Evolutionary conservation across 1,140 invertebrate species (phyloP).

Genomic region (Galleria mellonella): DNA sequence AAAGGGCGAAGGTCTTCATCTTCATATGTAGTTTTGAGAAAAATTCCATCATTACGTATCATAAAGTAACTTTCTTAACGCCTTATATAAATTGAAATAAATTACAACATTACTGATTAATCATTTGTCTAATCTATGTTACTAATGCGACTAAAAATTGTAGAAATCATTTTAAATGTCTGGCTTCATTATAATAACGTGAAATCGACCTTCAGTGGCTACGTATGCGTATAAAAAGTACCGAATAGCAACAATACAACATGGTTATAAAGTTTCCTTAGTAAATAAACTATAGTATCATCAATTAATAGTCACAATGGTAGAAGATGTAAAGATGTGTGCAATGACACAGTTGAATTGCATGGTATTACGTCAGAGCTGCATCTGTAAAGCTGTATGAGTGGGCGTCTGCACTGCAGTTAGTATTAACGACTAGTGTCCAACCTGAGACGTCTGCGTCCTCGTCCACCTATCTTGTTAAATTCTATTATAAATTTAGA

Average conservation of each 20-base stretch:
- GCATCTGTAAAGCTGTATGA: constrained; percentile 7
- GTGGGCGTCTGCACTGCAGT: constrained; percentile 9
- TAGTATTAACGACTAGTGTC: no score
- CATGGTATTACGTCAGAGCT: constrained; percentile 31
- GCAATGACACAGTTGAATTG: constrained; percentile 31
- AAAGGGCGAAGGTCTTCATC: neutral
- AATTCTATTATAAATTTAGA: no score
- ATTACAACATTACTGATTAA: no score
- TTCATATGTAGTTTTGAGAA: neutral
- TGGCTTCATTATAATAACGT: neutral
- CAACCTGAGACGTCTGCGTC: no score
- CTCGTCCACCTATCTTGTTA: no score
- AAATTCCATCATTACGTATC: neutral
- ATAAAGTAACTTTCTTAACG: no score
- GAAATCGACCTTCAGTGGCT: neutral
- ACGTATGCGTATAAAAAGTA: no score
- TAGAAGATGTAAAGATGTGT: constrained; percentile 8
- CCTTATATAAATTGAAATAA: no score
- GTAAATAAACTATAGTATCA: neutral
- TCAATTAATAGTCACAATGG: no score
- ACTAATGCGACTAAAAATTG: neutral
- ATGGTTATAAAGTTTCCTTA: neutral
- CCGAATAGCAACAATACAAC: no score
- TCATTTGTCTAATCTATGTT: no score
- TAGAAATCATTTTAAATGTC: neutral